These are phyloP conservation scores for Andrena flavipes DNA, from an alignment of 2,888 invertebrate genomes.

Conservation along the genomic window DNA sequence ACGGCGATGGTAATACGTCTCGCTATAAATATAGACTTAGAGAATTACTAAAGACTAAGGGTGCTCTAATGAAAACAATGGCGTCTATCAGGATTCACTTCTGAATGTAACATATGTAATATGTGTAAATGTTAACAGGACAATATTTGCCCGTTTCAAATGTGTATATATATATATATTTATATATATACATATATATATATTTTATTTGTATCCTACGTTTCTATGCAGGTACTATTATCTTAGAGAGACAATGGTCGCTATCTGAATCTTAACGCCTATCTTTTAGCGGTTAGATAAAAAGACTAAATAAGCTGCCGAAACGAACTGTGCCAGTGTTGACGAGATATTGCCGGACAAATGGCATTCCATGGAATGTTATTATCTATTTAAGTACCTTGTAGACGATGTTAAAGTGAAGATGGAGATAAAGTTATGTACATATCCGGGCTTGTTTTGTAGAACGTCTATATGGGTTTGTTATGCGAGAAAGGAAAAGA, in stretches of 20 bases:
- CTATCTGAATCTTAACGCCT: conserved; percentile 43
- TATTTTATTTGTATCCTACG: conserved; percentile 34
- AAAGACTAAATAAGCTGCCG: conserved; percentile 40
- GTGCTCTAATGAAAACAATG: conserved; percentile 42
- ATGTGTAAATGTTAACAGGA: conserved; percentile 47
- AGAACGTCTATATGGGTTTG: conserved; percentile 83
- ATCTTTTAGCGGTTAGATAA: conserved; percentile 43
- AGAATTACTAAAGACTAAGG: conserved; percentile 31
- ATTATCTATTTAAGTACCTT: conserved; percentile 78
- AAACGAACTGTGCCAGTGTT: conserved; percentile 64
- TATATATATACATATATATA: conserved; percentile 3
- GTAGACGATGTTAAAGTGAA: conserved; percentile 72
- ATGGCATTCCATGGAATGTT: conserved; percentile 80
- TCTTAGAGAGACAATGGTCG: conserved; percentile 45
- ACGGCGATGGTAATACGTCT: conserved; percentile 11
- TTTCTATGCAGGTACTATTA: conserved; percentile 54
- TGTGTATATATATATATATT: conserved; percentile 24
- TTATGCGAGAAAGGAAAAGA: conserved; percentile 81
- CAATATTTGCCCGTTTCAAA: conserved; percentile 29
- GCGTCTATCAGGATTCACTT: conserved; percentile 41
- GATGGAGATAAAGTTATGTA: conserved; percentile 75
- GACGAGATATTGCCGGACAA: conserved; percentile 80
- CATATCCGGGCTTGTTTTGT: conserved; percentile 77
- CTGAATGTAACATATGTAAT: conserved; percentile 59
- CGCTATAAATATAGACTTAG: conserved; percentile 12